phyloP scores from a whole-genome alignment of 2,888 invertebrate species.

The Catocala nupta region DNA sequence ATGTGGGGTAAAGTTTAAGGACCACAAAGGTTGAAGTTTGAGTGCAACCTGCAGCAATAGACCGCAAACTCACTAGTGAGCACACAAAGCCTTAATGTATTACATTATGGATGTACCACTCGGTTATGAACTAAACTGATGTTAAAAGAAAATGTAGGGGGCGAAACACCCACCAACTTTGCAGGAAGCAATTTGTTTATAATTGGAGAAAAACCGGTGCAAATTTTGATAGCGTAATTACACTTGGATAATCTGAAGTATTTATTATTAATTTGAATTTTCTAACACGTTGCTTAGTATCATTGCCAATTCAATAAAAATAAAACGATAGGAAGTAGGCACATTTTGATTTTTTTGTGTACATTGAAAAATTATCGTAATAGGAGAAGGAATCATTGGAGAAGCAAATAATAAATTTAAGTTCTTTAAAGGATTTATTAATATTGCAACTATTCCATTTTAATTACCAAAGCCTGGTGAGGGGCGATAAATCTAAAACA shows the following conservation, averaged over 20 bases:
- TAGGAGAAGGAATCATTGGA: no score
- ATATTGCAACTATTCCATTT: no score
- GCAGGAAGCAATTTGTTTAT: slow-evolving; percentile 37
- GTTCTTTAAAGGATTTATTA: no score
- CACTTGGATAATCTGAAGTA: slow-evolving; percentile 14
- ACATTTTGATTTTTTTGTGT: no score
- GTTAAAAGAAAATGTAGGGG: slow-evolving; percentile 35
- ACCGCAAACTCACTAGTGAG: slow-evolving; percentile 61
- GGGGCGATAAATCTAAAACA: not conserved
- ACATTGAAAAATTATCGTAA: no score
- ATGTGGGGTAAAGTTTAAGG: slow-evolving; percentile 66
- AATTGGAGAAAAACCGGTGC: slow-evolving; percentile 33
- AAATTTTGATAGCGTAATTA: slow-evolving; percentile 29
- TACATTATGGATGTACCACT: slow-evolving; percentile 51
- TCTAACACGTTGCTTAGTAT: no score
- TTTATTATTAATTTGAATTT: no score
- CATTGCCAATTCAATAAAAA: no score
- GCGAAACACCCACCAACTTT: slow-evolving; percentile 33
- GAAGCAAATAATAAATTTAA: no score
- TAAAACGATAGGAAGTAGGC: no score
- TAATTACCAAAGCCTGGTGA: not conserved
- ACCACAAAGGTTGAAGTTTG: slow-evolving; percentile 71
- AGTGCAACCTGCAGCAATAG: slow-evolving; percentile 63
- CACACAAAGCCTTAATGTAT: slow-evolving; percentile 66
- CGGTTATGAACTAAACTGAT: slow-evolving; percentile 37